These are phyloP conservation scores for Stenodema calcarata DNA, from an alignment of 2,888 invertebrate species.

Conservation along the genomic window DNA sequence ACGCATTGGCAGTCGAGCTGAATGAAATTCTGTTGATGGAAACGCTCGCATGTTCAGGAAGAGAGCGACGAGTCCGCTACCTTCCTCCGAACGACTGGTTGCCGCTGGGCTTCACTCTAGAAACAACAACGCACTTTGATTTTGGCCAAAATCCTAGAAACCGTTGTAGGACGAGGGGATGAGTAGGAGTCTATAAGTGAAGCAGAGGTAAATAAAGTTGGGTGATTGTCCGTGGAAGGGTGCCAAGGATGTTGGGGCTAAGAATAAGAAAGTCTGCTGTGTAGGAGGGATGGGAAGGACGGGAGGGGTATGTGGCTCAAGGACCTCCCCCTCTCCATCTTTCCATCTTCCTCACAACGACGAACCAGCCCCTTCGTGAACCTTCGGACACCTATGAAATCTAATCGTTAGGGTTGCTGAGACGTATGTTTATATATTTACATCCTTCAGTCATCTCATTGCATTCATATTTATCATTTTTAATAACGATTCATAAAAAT, in stretches of 20 bases:
- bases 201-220: slow-evolving; percentile 45
- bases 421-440: neutral
- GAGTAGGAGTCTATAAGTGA: slow-evolving; percentile 44
- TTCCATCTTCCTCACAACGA: neutral
- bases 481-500: too few species aligned
- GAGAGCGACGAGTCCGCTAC: too few species aligned
- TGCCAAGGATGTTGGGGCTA: slow-evolving; percentile 50
- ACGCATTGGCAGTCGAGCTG: too few species aligned
- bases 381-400: neutral
- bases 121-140: slow-evolving; percentile 6
- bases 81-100: too few species aligned
- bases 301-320: slow-evolving; percentile 48
- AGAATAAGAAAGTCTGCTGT: slow-evolving; percentile 48
- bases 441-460: neutral
- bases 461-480: too few species aligned
- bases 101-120: too few species aligned
- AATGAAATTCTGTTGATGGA: too few species aligned
- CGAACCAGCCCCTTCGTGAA: neutral
- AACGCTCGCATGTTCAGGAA: too few species aligned
- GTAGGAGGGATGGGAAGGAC: neutral
- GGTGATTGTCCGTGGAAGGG: slow-evolving; percentile 51
- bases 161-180: neutral
- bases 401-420: neutral
- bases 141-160: slow-evolving; percentile 15
- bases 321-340: slow-evolving; percentile 31